A percentile compares a stretch with the other conserved stretches of the same genome.
phyloP scores from a whole-genome alignment of 2,797 vertebrate species.

The Macropodus opercularis region DNA sequence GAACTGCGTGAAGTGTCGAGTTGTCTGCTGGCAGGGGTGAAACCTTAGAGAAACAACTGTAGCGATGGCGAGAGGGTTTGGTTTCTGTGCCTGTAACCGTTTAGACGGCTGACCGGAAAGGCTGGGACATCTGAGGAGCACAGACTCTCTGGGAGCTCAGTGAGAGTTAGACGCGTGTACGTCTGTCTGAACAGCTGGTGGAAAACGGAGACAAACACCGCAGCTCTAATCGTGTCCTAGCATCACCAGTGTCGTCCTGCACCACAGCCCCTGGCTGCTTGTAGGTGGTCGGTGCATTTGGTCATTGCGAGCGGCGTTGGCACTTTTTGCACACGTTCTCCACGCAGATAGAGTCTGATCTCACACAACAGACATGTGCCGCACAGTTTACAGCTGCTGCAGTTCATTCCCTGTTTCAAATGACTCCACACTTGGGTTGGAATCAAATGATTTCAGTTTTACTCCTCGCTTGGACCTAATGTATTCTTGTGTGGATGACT shows the following conservation, averaged over 20 bases:
- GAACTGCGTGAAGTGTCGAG: not conserved
- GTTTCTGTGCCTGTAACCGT: conserved; percentile 53
- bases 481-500: too few relatives aligned
- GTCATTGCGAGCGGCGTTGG: conserved; percentile 11
- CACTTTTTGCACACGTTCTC: conserved; percentile 6
- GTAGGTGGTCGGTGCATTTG: not conserved
- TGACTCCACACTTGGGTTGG: too few relatives aligned
- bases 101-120: conserved; percentile 53
- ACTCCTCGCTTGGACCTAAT: too few relatives aligned
- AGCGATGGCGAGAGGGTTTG: conserved; percentile 24
- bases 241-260: not conserved
- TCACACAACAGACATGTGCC: conserved; percentile 5
- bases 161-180: not conserved
- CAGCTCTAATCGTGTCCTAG: not conserved
- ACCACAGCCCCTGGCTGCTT: too few relatives aligned
- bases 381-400: conserved; percentile 4
- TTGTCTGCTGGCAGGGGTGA: conserved; percentile 12
- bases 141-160: conserved; percentile 20
- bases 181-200: conserved; percentile 10
- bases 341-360: conserved; percentile 7
- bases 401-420: conserved; percentile 4
- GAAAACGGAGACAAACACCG: not conserved
- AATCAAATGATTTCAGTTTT: too few relatives aligned
- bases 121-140: conserved; percentile 33
- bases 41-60: conserved; percentile 29